Conservation (phyloP, 2,113 vertebrate species). For the Propithecus coquereli region DNA sequence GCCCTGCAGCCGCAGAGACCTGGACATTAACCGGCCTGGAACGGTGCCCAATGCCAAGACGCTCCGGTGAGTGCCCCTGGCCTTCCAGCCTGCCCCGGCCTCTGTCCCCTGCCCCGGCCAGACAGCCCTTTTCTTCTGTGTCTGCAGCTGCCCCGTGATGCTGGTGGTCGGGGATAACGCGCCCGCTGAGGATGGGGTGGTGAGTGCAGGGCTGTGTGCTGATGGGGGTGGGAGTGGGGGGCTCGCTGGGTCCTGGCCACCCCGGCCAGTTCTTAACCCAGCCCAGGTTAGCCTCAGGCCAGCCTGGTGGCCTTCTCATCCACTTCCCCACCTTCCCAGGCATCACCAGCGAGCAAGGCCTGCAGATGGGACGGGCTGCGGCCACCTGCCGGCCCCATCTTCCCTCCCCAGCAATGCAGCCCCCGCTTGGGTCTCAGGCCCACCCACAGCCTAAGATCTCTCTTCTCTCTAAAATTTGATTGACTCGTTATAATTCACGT, state of each 20-base stretch:
- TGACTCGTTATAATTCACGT: too few relatives aligned
- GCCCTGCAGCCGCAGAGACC: slow-evolving; percentile 89
- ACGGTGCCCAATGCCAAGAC: slow-evolving; percentile 94
- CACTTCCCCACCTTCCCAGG: not conserved
- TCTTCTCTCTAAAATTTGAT: not conserved
- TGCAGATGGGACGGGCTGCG: not conserved
- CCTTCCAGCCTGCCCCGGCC: rapidly evolving
- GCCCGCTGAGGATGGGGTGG: slow-evolving; percentile 96
- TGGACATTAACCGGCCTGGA: slow-evolving; percentile 96
- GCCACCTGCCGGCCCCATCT: not conserved
- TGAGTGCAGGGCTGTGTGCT: slow-evolving; percentile 78
- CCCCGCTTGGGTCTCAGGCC: too few relatives aligned
- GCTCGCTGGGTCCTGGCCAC: not conserved
- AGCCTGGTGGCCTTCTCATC: rapidly evolving
- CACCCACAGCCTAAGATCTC: not conserved
- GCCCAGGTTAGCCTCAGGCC: not conserved
- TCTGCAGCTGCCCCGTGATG: slow-evolving; percentile 94
- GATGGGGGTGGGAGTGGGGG: rapidly evolving
- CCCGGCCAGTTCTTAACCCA: not conserved
- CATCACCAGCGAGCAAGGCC: not conserved
- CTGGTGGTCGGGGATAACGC: slow-evolving; percentile 97
- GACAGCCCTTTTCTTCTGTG: slow-evolving; percentile 20
- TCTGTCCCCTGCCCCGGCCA: not conserved
- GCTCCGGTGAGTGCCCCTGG: slow-evolving; percentile 83
- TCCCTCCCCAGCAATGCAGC: not conserved